Evolutionary conservation across 1,140 invertebrate species (phyloP).

Genomic region (Eciton burchellii): DNA sequence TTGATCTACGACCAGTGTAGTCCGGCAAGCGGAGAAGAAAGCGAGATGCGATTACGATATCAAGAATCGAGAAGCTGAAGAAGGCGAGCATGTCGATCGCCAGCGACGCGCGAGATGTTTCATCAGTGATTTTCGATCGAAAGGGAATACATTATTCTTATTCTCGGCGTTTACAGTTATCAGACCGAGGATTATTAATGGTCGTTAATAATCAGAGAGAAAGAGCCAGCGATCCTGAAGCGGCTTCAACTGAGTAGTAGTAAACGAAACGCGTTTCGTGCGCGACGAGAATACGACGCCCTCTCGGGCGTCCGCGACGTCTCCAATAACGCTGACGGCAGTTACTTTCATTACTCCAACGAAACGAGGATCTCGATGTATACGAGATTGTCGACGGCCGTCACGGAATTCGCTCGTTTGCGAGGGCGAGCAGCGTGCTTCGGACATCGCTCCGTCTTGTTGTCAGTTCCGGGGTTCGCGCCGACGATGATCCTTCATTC

Average conservation of each 20-base stretch:
- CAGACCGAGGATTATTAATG: no score
- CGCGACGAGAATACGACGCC: no score
- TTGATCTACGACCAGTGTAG: conserved; percentile 28
- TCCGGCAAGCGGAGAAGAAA: not conserved
- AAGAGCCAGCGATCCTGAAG: no score
- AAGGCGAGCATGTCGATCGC: not conserved
- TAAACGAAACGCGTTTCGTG: no score
- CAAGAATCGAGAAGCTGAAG: conserved; percentile 7
- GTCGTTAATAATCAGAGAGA: no score
- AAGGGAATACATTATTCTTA: no score
- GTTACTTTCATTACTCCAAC: conserved; percentile 46
- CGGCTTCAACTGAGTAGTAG: no score
- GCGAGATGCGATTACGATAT: not conserved
- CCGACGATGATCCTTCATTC: conserved; percentile 54
- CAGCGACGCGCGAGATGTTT: not conserved
- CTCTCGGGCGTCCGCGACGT: no score
- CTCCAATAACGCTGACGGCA: not conserved
- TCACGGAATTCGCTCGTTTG: conserved; percentile 70
- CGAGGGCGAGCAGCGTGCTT: conserved; percentile 20
- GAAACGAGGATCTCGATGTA: conserved; percentile 48
- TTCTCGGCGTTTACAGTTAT: no score
- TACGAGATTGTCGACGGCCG: conserved; percentile 53
- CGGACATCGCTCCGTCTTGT: conserved; percentile 59
- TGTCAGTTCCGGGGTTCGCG: conserved; percentile 53
- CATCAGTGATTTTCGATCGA: no score